phyloP scores from a whole-genome alignment of 2,797 vertebrate genomes.

The Distichodus sexfasciatus region DNA sequence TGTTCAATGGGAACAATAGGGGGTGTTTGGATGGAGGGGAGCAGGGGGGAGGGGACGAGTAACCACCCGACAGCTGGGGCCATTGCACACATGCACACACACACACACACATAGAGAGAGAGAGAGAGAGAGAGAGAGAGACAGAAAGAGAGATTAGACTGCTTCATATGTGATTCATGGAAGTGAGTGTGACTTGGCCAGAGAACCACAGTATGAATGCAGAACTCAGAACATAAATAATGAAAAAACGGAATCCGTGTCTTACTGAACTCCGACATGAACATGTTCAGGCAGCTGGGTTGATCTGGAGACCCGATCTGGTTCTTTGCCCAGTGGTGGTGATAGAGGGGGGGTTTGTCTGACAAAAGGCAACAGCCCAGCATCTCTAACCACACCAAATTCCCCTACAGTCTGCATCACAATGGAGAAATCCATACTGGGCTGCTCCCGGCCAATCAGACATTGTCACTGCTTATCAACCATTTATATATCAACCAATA shows the following conservation, averaged over 20 bases:
- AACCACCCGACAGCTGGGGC: constrained; percentile 53
- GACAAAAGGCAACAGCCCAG: constrained; percentile 33
- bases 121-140: neutral
- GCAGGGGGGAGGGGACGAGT: constrained; percentile 58
- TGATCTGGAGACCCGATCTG: neutral
- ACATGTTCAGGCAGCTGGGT: neutral
- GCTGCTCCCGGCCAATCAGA: constrained; percentile 41
- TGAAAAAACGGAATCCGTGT: constrained; percentile 4
- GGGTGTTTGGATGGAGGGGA: constrained; percentile 47
- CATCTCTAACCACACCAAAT: constrained; percentile 26
- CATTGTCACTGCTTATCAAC: constrained; percentile 42
- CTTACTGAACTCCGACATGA: constrained; percentile 6
- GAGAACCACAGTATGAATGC: neutral
- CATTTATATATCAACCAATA: constrained; percentile 41
- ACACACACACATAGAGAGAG: constrained; percentile 19
- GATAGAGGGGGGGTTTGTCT: constrained; percentile 15
- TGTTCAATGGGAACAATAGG: constrained; percentile 54
- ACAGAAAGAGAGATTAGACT: constrained; percentile 7
- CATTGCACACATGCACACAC: constrained; percentile 24
- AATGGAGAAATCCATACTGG: constrained; percentile 42
- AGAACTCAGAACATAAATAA: neutral
- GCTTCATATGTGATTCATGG: constrained; percentile 3
- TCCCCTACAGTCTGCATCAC: constrained; percentile 39
- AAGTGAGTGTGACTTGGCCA: neutral
- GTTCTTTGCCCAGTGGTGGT: constrained; percentile 1